Evolutionary conservation across 2,113 vertebrate species (phyloP).

Genomic region (Dryoscopus gambensis): DNA sequence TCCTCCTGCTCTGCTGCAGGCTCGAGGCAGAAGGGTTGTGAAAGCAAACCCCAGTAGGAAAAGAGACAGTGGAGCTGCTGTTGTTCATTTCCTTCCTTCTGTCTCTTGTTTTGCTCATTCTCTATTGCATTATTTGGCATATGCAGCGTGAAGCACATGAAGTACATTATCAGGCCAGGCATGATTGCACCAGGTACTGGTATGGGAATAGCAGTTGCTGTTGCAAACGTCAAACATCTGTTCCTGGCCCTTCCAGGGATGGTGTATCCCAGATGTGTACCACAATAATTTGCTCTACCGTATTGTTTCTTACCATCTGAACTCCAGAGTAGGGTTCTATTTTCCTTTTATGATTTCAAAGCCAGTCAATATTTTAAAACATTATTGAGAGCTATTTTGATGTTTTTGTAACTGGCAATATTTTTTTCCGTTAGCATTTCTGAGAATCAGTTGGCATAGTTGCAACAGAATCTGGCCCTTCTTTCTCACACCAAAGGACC

Average conservation of each 20-base stretch:
- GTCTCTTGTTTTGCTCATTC: not conserved
- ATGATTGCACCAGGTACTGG: not conserved
- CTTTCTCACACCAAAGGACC: not conserved
- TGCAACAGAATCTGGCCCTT: not conserved
- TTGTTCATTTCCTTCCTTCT: not conserved
- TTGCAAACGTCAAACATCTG: not conserved
- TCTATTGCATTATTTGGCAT: not conserved
- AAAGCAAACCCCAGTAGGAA: not conserved
- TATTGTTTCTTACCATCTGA: not conserved
- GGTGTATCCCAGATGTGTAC: not conserved
- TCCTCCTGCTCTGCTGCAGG: not conserved
- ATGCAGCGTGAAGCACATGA: not conserved
- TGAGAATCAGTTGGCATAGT: not conserved
- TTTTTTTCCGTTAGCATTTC: not conserved
- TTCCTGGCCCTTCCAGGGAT: not conserved
- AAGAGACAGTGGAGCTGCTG: not conserved
- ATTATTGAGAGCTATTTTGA: not conserved
- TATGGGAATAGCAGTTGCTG: not conserved
- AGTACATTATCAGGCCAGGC: not conserved
- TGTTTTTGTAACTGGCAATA: not conserved
- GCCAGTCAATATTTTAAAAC: not conserved
- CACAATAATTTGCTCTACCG: not conserved
- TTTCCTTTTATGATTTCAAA: not conserved
- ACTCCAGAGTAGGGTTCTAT: fast-evolving
- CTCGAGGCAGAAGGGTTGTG: not conserved